These are phyloP conservation scores for Heteropelma amictum DNA, from an alignment of 2,888 invertebrate genomes.

Conservation along the genomic window DNA sequence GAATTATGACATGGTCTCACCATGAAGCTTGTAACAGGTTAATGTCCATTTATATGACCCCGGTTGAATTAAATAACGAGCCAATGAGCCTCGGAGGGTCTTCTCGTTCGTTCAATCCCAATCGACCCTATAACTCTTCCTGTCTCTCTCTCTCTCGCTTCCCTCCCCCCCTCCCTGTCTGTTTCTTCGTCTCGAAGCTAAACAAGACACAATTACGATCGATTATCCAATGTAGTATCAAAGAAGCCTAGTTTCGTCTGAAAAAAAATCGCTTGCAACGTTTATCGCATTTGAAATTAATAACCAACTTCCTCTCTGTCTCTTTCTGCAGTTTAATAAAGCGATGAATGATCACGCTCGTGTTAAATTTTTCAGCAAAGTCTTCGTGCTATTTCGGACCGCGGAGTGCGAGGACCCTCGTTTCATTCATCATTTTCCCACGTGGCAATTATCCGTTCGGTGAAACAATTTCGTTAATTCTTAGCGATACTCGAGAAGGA, in stretches of 20 bases:
- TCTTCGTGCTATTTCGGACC: no score
- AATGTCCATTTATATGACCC: conserved; percentile 27
- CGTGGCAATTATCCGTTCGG: neutral
- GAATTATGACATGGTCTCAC: neutral
- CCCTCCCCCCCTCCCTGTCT: conserved; percentile 47
- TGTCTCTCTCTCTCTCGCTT: conserved; percentile 48
- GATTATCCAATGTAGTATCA: conserved; percentile 59
- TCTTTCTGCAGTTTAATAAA: neutral
- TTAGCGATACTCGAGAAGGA: no score
- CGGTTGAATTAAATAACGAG: conserved; percentile 57
- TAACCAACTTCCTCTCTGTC: conserved; percentile 3
- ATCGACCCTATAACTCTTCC: conserved; percentile 14
- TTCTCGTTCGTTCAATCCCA: conserved; percentile 42
- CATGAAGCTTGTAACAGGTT: neutral
- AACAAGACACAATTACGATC: conserved; percentile 63
- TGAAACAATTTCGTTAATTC: neutral
- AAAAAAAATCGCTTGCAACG: neutral
- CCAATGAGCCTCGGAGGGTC: conserved; percentile 30
- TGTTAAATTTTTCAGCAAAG: no score
- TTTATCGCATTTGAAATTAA: neutral
- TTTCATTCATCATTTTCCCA: neutral
- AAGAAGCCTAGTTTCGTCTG: conserved; percentile 53
- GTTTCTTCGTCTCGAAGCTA: conserved; percentile 51
- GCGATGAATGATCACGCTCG: no score
- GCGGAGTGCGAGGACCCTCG: no score